A percentile compares a stretch with the other conserved stretches of the same genome.
Conservation (phyloP, 37 sponge, comb jelly and placozoan genomes). For the Hormiphora californensis region DNA sequence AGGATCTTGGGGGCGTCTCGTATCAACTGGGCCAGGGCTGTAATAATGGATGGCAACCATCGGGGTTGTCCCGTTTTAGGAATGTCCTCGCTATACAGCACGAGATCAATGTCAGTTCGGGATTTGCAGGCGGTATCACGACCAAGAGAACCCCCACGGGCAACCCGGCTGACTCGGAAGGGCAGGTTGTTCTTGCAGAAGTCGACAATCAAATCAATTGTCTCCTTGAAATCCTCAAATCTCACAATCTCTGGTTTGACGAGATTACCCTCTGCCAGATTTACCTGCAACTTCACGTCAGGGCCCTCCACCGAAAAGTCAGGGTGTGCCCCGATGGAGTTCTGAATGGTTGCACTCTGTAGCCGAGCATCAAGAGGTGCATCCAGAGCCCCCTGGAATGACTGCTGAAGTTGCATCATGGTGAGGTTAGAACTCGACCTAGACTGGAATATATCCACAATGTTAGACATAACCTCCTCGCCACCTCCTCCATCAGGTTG, state of each 20-base stretch:
- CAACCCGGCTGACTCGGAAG: neutral
- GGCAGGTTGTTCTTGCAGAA: neutral
- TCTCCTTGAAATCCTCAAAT: neutral
- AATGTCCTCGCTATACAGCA: conserved; percentile 3
- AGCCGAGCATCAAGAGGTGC: conserved; percentile 23
- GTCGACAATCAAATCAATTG: neutral
- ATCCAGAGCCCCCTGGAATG: conserved; percentile 25
- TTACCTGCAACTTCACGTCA: neutral
- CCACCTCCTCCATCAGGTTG: neutral
- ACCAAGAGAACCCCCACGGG: conserved; percentile 7
- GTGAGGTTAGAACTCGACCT: neutral
- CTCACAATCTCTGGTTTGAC: conserved; percentile 11
- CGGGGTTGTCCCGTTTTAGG: neutral
- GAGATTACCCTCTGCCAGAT: neutral
- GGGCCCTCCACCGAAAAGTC: conserved; percentile 32
- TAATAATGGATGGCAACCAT: neutral
- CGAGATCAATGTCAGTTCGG: neutral
- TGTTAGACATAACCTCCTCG: neutral
- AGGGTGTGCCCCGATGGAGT: neutral
- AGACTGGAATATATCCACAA: conserved; percentile 22
- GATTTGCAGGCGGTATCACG: conserved; percentile 3
- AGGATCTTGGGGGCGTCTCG: conserved; percentile 19
- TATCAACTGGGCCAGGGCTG: neutral
- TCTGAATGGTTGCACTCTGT: neutral
- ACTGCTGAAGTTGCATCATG: conserved; percentile 23